Evolutionary conservation across 2,797 vertebrate species (phyloP).

Genomic region (Enteromius radiatus): DNA sequence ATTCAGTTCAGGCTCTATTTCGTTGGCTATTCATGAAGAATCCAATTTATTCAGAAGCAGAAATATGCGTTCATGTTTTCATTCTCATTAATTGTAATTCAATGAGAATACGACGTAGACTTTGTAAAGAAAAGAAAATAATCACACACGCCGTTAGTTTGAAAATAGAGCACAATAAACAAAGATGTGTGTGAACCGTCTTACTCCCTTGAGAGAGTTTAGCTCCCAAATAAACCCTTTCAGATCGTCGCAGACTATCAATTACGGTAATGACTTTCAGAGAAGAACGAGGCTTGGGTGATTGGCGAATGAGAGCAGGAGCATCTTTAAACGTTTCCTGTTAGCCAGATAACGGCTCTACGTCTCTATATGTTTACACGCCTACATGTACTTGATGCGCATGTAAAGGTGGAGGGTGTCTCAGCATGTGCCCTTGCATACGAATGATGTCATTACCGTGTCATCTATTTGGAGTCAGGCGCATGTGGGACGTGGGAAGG

Average conservation of each 20-base stretch:
- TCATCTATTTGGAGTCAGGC: conserved; percentile 19
- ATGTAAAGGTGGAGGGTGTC: conserved; percentile 6
- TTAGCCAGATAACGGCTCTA: conserved; percentile 18
- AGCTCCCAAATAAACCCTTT: conserved; percentile 56
- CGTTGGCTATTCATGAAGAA: neutral
- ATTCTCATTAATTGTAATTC: conserved; percentile 13
- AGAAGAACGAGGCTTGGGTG: neutral
- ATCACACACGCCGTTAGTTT: conserved; percentile 40
- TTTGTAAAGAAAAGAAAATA: conserved; percentile 27
- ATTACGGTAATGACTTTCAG: conserved; percentile 42
- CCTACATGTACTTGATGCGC: neutral
- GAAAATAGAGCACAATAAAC: conserved; percentile 43
- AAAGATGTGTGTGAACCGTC: conserved; percentile 37
- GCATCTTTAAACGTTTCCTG: neutral
- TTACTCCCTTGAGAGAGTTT: conserved; percentile 48
- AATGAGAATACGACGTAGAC: neutral
- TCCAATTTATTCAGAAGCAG: neutral
- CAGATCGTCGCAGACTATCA: conserved; percentile 52
- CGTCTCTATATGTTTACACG: neutral
- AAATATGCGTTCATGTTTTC: neutral
- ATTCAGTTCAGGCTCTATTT: neutral
- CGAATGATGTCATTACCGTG: conserved; percentile 30
- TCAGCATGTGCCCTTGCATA: conserved; percentile 20
- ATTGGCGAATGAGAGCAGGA: neutral
- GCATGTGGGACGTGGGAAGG: conserved; percentile 25